A percentile compares a stretch with the other conserved stretches of the same genome.
Conservation (phyloP, 2,888 invertebrate genomes). For the Rotaria socialis region DNA sequence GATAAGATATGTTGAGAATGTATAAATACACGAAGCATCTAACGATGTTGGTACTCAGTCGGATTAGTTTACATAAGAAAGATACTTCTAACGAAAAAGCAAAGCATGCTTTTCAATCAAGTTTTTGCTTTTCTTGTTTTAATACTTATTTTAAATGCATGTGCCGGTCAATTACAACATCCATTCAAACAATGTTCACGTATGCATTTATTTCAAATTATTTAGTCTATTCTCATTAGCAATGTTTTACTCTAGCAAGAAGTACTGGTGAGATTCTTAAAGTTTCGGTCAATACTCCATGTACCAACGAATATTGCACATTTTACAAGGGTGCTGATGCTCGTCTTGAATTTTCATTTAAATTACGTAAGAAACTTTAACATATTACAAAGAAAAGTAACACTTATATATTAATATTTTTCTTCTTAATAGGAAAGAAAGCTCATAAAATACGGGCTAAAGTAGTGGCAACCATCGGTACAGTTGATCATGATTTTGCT, state of each 20-base stretch:
- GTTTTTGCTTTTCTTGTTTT: neutral
- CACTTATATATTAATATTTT: no score
- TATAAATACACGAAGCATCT: neutral
- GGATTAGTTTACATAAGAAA: neutral
- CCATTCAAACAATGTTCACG: constrained; percentile 31
- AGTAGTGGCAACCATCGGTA: constrained; percentile 1
- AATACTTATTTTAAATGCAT: neutral
- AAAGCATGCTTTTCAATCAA: neutral
- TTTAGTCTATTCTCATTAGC: neutral
- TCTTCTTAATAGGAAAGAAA: neutral
- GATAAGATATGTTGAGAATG: neutral
- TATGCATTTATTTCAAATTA: neutral
- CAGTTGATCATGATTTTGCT: constrained; percentile 34
- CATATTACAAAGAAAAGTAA: neutral
- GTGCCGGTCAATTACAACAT: neutral
- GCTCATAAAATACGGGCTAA: neutral
- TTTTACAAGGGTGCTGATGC: constrained; percentile 30
- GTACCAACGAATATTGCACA: neutral
- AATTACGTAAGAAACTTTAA: neutral
- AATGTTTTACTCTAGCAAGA: neutral
- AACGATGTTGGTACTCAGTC: neutral
- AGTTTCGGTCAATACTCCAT: constrained; percentile 4
- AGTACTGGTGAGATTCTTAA: constrained; percentile 12
- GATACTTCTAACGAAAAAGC: neutral
- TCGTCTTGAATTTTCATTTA: neutral